phyloP scores from a whole-genome alignment of 2,888 invertebrate species.

The Salticus scenicus region DNA sequence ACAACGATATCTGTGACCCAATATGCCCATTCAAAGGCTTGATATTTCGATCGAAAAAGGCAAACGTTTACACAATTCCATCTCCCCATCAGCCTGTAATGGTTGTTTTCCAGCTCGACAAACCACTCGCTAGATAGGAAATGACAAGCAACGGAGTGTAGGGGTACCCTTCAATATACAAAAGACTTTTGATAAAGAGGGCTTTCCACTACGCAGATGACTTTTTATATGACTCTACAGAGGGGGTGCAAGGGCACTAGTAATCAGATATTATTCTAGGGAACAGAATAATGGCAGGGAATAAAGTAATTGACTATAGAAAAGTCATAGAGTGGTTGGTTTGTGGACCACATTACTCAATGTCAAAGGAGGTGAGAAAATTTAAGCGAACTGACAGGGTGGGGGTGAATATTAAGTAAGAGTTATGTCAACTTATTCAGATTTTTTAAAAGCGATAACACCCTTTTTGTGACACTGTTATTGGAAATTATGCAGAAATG shows the following conservation, averaged over 20 bases:
- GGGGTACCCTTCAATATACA: constrained; percentile 29
- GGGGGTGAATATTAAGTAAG: constrained; percentile 6
- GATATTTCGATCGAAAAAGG: too few species aligned
- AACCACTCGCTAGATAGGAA: constrained; percentile 67
- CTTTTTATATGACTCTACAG: constrained; percentile 49
- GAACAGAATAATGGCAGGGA: constrained; percentile 41
- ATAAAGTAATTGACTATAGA: constrained; percentile 62
- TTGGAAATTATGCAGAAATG: too few species aligned
- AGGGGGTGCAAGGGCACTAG: constrained; percentile 13
- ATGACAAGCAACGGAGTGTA: constrained; percentile 49
- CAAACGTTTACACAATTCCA: constrained; percentile 16
- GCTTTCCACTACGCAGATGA: constrained; percentile 47
- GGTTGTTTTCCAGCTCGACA: constrained; percentile 63
- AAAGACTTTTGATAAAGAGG: constrained; percentile 26
- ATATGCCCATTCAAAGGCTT: constrained; percentile 24
- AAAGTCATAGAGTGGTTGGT: constrained; percentile 19
- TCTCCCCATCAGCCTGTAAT: constrained; percentile 61
- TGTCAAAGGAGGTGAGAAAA: constrained; percentile 32
- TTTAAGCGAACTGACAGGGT: not conserved
- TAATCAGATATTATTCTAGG: constrained; percentile 65
- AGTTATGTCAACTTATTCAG: not conserved
- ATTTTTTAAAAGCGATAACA: not conserved
- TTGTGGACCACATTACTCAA: constrained; percentile 53
- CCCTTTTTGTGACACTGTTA: too few species aligned
- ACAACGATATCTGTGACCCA: constrained; percentile 27